A percentile compares a stretch with the other conserved stretches of the same genome.
These are phyloP conservation scores for Serilophus lunatus DNA, from an alignment of 2,113 vertebrate species.

Conservation along the genomic window DNA sequence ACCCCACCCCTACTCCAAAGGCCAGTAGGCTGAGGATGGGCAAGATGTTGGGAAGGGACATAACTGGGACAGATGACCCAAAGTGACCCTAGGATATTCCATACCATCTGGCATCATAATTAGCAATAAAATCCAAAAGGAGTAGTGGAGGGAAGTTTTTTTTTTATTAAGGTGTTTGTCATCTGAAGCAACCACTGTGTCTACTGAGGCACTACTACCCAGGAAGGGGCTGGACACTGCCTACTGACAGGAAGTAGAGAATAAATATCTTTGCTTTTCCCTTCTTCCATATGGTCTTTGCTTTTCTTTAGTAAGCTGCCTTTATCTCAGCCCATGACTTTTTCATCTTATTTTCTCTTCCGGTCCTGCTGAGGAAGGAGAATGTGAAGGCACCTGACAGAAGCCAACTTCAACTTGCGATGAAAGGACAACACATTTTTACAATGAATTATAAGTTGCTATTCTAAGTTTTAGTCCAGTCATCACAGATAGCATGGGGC, in stretches of 20 bases:
- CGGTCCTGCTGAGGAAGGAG: not conserved
- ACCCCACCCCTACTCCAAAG: not conserved
- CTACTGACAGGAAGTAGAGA: not conserved
- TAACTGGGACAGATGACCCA: not conserved
- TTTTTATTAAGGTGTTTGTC: not conserved
- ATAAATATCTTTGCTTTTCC: not conserved
- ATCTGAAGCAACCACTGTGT: not conserved
- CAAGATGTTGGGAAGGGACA: not conserved
- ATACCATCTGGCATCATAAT: not conserved
- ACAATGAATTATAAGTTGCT: not conserved
- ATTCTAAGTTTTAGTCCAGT: not conserved
- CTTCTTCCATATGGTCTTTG: not conserved
- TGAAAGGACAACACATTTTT: not conserved
- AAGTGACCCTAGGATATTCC: not conserved
- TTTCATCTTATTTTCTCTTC: not conserved
- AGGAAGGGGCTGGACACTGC: not conserved
- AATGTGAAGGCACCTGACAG: not conserved
- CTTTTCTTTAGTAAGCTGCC: not conserved
- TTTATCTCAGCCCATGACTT: not conserved
- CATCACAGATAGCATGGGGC: not conserved
- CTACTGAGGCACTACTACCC: not conserved
- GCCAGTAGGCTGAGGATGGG: not conserved
- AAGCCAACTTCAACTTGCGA: not conserved
- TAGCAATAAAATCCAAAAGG: not conserved
- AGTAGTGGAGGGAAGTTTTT: not conserved